phyloP scores from a whole-genome alignment of 2,888 invertebrate genomes.

The Cephalotes varians region DNA sequence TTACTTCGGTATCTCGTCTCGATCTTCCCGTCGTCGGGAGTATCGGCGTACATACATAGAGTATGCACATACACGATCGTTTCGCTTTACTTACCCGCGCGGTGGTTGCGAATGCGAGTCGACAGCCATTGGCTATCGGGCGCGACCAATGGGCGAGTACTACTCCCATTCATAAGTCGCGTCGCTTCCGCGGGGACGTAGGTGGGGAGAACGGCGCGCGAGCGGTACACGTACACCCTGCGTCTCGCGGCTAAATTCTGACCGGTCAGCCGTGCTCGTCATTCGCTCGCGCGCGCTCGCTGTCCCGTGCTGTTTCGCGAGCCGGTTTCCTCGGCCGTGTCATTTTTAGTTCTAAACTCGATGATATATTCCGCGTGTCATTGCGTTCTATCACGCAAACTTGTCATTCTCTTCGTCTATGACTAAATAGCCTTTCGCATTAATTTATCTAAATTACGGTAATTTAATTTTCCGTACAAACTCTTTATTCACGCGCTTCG shows the following conservation, averaged over 20 bases:
- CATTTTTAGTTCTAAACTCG: slow-evolving; percentile 15
- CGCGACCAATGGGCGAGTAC: slow-evolving; percentile 77
- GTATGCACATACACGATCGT: neutral
- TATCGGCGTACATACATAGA: neutral
- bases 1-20: slow-evolving; percentile 30
- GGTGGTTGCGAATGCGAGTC: slow-evolving; percentile 50
- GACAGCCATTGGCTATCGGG: slow-evolving; percentile 76
- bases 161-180: slow-evolving; percentile 82
- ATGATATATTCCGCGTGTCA: slow-evolving; percentile 1
- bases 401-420: neutral
- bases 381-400: slow-evolving; percentile 6
- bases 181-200: slow-evolving; percentile 65
- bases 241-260: slow-evolving; percentile 35
- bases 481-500: neutral
- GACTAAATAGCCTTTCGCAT: neutral
- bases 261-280: slow-evolving; percentile 56
- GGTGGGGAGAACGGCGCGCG: slow-evolving; percentile 7
- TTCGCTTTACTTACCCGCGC: slow-evolving; percentile 23
- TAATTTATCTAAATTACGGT: slow-evolving; percentile 14
- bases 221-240: slow-evolving; percentile 39
- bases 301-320: neutral
- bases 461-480: slow-evolving; percentile 7
- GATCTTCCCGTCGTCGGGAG: slow-evolving; percentile 19
- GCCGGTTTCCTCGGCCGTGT: neutral
- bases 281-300: slow-evolving; percentile 16